Evolutionary conservation across 2,797 vertebrate genomes (phyloP).

Genomic region (Melanotaenia nigrans): DNA sequence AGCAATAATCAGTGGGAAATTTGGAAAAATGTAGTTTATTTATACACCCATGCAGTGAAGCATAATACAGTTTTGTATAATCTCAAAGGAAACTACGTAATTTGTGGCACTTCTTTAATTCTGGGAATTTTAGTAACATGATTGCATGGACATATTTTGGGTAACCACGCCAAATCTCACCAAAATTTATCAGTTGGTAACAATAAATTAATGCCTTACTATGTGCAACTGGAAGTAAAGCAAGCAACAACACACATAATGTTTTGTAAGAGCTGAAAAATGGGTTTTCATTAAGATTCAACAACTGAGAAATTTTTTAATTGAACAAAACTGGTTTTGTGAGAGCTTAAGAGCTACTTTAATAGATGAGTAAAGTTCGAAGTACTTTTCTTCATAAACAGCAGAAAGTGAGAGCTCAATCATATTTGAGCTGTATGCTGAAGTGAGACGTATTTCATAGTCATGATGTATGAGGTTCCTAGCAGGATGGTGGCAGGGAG

Average conservation of each 20-base stretch:
- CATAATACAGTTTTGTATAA: neutral
- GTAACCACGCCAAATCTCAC: neutral
- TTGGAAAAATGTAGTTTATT: neutral
- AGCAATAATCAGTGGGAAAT: constrained; percentile 5
- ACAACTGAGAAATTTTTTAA: neutral
- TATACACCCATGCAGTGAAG: neutral
- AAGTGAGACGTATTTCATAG: constrained; percentile 50
- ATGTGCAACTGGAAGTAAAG: constrained; percentile 62
- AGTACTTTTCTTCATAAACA: constrained; percentile 40
- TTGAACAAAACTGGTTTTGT: neutral
- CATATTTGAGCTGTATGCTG: constrained; percentile 39
- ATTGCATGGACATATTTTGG: constrained; percentile 54
- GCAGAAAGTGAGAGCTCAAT: constrained; percentile 32
- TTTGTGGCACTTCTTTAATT: constrained; percentile 19
- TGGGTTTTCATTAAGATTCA: neutral
- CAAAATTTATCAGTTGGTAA: constrained; percentile 53
- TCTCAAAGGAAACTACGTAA: constrained; percentile 1
- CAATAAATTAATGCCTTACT: constrained; percentile 51
- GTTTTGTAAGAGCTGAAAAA: neutral
- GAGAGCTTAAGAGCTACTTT: constrained; percentile 15
- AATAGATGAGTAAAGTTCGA: constrained; percentile 40
- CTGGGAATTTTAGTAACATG: constrained; percentile 44
- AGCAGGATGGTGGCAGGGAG: constrained; percentile 69
- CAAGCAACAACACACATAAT: neutral
- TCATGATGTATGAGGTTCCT: constrained; percentile 76